phyloP scores from a whole-genome alignment of 1,140 invertebrate genomes.

The Cardiocondyla obscurior region DNA sequence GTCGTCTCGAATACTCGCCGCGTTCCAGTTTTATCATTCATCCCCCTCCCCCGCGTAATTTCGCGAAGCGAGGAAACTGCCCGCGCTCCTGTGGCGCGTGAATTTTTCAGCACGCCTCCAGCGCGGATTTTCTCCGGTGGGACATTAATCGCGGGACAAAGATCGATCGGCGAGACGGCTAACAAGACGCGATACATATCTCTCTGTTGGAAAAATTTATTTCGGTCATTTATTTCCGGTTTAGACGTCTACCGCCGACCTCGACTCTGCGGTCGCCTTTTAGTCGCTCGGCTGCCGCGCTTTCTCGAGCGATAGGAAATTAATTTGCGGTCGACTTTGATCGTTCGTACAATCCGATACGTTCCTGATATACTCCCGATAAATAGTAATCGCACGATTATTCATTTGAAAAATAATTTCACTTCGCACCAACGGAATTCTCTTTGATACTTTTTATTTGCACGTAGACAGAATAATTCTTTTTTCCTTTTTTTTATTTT shows the following conservation, averaged over 20 bases:
- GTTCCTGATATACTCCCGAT: background rate
- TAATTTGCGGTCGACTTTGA: background rate
- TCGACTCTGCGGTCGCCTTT: background rate
- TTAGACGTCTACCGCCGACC: background rate
- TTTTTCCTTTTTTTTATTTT: no score
- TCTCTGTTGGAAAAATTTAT: constrained; percentile 34
- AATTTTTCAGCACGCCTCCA: constrained; percentile 39
- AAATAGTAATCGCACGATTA: background rate
- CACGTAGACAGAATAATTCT: background rate
- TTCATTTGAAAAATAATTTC: background rate
- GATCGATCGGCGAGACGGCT: constrained; percentile 4
- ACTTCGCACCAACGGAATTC: background rate
- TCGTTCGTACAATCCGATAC: background rate
- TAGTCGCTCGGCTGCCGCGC: background rate
- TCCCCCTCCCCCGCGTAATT: background rate
- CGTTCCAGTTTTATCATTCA: background rate
- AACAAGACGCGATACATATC: constrained; percentile 28
- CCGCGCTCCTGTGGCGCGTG: background rate
- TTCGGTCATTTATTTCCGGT: constrained; percentile 34
- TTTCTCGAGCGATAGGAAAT: background rate
- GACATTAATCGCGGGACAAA: constrained; percentile 33
- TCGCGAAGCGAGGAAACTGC: background rate
- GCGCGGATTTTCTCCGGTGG: constrained; percentile 1
- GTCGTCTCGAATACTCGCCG: background rate
- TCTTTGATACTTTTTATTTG: background rate